A percentile compares a stretch with the other conserved stretches of the same genome.
Conservation (phyloP, 2,797 vertebrate species). For the Coregonus ussuriensis region DNA sequence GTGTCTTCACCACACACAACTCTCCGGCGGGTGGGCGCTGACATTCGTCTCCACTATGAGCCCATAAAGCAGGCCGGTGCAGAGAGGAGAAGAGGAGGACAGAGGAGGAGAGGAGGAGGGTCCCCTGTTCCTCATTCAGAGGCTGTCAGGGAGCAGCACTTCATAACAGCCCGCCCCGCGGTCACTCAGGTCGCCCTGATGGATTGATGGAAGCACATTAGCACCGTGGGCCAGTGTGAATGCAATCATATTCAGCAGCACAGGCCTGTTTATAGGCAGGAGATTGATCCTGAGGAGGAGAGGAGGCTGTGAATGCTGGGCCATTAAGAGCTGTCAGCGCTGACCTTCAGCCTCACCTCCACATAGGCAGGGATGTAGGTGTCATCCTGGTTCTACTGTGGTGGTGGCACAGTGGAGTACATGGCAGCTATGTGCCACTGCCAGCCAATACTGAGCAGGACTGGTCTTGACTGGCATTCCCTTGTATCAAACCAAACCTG, state of each 20-base stretch:
- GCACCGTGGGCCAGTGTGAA: conserved; percentile 72
- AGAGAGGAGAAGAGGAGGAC: conserved; percentile 24
- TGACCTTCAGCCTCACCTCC: conserved; percentile 79
- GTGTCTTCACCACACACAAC: conserved; percentile 17
- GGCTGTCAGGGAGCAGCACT: conserved; percentile 71
- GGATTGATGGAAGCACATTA: conserved; percentile 84
- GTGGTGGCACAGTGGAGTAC: conserved; percentile 17
- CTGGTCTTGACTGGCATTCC: not conserved
- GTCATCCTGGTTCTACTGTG: conserved; percentile 39
- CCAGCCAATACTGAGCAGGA: not conserved
- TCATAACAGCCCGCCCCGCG: conserved; percentile 77
- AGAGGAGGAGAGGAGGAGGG: conserved; percentile 39
- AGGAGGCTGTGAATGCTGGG: conserved; percentile 21
- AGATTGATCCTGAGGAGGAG: conserved; percentile 69
- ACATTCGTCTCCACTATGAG: conserved; percentile 42
- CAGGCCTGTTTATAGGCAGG: conserved; percentile 75
- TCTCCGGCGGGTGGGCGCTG: not conserved
- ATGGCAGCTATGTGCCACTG: not conserved
- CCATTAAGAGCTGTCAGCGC: conserved; percentile 73
- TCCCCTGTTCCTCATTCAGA: conserved; percentile 70
- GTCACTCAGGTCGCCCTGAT: conserved; percentile 76
- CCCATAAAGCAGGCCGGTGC: conserved; percentile 23
- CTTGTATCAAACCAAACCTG: not conserved
- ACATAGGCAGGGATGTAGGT: conserved; percentile 29
- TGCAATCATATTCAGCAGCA: conserved; percentile 82